Conservation (phyloP, 1,140 invertebrate species). For the Drosophila yakuba region DNA sequence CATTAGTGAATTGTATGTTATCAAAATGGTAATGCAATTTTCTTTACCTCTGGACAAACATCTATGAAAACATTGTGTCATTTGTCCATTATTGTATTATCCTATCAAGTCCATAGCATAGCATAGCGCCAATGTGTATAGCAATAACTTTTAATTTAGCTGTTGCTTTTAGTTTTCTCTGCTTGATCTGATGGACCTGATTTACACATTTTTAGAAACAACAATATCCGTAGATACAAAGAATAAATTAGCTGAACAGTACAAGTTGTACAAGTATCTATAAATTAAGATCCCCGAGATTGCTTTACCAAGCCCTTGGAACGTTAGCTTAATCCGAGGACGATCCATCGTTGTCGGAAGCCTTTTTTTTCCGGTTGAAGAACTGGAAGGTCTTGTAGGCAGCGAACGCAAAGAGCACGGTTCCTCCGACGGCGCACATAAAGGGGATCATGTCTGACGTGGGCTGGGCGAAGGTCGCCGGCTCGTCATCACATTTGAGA, state of each 20-base stretch:
- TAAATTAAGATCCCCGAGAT: background rate
- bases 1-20: background rate
- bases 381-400: slow-evolving; percentile 67
- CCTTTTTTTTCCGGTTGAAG: slow-evolving; percentile 57
- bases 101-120: too few relatives aligned
- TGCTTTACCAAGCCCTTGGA: background rate
- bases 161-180: too few relatives aligned
- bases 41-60: too few relatives aligned
- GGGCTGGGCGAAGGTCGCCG: slow-evolving; percentile 35
- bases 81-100: too few relatives aligned
- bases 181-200: too few relatives aligned
- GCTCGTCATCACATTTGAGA: slow-evolving; percentile 20
- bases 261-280: background rate
- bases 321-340: slow-evolving; percentile 35
- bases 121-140: too few relatives aligned
- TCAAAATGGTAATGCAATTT: background rate
- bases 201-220: background rate
- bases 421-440: slow-evolving; percentile 64
- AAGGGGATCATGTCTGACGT: slow-evolving; percentile 62
- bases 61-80: too few relatives aligned
- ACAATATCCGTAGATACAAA: background rate
- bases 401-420: slow-evolving; percentile 63
- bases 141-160: too few relatives aligned
- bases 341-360: slow-evolving; percentile 32
- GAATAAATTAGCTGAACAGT: background rate